Percentiles rank a stretch among this genome's conserved stretches.
Conservation (phyloP, 2,113 vertebrate genomes). For the Ciconia stormi region DNA sequence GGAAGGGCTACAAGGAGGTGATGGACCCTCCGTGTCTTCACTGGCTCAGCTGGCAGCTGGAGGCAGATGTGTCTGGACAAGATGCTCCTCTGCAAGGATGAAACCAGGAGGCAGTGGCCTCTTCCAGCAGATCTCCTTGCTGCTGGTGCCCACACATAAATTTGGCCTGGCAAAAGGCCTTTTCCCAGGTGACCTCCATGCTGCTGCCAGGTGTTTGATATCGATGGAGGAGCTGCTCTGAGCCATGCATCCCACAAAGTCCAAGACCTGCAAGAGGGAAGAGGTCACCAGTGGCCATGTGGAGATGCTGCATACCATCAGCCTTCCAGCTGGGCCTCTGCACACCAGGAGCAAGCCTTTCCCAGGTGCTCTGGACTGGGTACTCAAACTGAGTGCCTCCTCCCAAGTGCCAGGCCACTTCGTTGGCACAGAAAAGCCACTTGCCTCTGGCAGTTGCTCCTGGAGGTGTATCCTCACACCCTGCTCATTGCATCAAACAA, state of each 20-base stretch:
- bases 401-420: background rate
- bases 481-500: background rate
- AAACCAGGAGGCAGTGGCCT: background rate
- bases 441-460: background rate
- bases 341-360: background rate
- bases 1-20: background rate
- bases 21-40: background rate
- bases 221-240: fast-evolving
- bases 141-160: background rate
- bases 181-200: background rate
- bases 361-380: background rate
- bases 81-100: background rate
- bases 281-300: background rate
- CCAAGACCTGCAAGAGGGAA: background rate
- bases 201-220: background rate
- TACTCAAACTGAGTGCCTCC: background rate
- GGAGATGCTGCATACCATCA: background rate
- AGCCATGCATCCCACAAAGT: background rate
- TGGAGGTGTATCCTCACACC: background rate
- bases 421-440: background rate
- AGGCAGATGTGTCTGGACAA: background rate
- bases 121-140: background rate
- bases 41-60: background rate
- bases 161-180: background rate
- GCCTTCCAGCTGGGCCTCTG: background rate